Percentiles rank a stretch among this genome's conserved stretches.
phyloP scores from a whole-genome alignment of 2,113 vertebrate genomes.

The Anoura caudifer region DNA sequence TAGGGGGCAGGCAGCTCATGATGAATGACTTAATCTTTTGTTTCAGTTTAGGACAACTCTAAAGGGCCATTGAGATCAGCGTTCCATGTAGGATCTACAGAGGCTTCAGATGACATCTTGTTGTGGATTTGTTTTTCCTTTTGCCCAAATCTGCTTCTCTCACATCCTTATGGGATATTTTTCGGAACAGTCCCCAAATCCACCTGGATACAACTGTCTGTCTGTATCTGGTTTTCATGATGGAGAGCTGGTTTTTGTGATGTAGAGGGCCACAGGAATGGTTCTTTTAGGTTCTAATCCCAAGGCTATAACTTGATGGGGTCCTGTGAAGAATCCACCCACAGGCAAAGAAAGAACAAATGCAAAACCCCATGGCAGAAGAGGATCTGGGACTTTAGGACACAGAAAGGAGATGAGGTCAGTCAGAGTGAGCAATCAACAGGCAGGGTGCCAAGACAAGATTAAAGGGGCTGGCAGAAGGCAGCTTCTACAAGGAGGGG shows the following conservation, averaged over 20 bases:
- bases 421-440: fast-evolving
- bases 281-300: background rate
- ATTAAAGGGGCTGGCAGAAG: background rate
- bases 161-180: background rate
- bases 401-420: background rate
- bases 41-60: background rate
- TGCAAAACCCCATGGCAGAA: background rate
- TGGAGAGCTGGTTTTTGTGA: background rate
- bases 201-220: background rate
- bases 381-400: background rate
- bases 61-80: background rate
- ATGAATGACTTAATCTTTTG: background rate
- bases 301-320: background rate
- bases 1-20: background rate
- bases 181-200: background rate
- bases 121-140: background rate
- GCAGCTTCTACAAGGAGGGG: no score
- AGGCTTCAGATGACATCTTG: background rate
- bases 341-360: background rate
- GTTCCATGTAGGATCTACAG: background rate
- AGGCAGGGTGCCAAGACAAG: background rate
- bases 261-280: background rate
- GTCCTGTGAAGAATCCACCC: background rate
- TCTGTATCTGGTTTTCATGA: background rate
- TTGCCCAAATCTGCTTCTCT: background rate